Evolutionary conservation across 1,140 invertebrate genomes (phyloP).

Genomic region (Brachionus paranguensis): DNA sequence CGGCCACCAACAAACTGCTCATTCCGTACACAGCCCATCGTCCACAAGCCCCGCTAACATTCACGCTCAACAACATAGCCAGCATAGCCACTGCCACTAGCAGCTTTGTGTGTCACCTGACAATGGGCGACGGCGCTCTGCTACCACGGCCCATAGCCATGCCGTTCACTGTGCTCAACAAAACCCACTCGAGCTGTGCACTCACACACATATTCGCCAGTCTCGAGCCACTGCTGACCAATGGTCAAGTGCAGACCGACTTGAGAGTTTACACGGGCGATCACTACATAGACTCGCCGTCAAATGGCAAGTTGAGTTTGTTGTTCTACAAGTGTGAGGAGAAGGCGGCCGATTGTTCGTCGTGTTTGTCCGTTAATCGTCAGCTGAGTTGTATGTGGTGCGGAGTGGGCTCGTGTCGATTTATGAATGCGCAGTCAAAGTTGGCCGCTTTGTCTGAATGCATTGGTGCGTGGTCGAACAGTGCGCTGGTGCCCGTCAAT

Average conservation of each 20-base stretch:
- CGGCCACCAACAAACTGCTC: not conserved
- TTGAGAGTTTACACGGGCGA: not conserved
- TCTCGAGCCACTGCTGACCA: not conserved
- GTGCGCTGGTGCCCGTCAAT: not conserved
- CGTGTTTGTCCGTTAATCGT: conserved; percentile 25
- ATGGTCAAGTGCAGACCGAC: conserved; percentile 23
- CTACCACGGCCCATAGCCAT: not conserved
- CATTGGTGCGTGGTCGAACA: not conserved
- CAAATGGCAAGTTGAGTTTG: not conserved
- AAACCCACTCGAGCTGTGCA: not conserved
- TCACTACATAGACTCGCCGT: not conserved
- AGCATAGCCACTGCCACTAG: too few species aligned
- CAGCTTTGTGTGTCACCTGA: too few species aligned
- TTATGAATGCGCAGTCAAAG: not conserved
- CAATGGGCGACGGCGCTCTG: not conserved
- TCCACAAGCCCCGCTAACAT: not conserved
- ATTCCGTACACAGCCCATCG: conserved; percentile 29
- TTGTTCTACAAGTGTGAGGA: conserved; percentile 26
- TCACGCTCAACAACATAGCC: not conserved
- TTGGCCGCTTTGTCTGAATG: not conserved
- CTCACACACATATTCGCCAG: not conserved
- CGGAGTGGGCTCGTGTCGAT: not conserved
- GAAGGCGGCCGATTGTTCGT: not conserved
- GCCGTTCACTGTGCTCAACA: not conserved
- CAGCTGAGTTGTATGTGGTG: conserved; percentile 28